phyloP scores from a whole-genome alignment of 2,797 vertebrate species.

The Hoplostethus mediterraneus region DNA sequence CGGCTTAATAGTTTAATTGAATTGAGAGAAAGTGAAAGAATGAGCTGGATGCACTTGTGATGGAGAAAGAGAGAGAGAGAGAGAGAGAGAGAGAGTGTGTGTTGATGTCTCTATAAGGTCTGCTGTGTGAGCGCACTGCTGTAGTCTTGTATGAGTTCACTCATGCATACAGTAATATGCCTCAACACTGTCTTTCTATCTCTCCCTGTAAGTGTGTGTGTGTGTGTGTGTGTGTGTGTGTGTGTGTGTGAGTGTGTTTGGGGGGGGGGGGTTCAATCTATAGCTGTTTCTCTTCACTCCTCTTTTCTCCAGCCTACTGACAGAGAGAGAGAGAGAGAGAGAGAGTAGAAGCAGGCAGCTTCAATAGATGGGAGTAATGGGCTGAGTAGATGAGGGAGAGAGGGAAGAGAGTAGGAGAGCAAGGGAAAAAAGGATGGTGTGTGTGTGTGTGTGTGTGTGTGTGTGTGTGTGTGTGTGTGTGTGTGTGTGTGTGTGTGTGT shows the following conservation, averaged over 20 bases:
- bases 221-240: slow-evolving; percentile 33
- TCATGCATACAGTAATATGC: slow-evolving; percentile 71
- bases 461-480: slow-evolving; percentile 3
- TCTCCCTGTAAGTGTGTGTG: slow-evolving; percentile 20
- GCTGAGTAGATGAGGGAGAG: slow-evolving; percentile 41
- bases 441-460: not conserved
- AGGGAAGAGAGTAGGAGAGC: not conserved
- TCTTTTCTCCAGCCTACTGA: slow-evolving; percentile 45
- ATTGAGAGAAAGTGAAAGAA: slow-evolving; percentile 15
- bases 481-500: not conserved
- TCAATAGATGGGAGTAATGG: slow-evolving; percentile 63
- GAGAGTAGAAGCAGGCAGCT: slow-evolving; percentile 10
- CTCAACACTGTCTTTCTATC: slow-evolving; percentile 6
- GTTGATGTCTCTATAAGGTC: slow-evolving; percentile 36
- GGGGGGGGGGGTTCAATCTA: slow-evolving; percentile 26
- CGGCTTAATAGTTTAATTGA: too few relatives aligned
- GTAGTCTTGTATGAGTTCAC: slow-evolving; percentile 62
- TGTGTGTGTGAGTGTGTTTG: slow-evolving; percentile 21
- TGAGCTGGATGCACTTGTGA: not conserved
- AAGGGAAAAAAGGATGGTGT: slow-evolving; percentile 7
- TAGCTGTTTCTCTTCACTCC: slow-evolving; percentile 40
- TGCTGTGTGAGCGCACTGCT: slow-evolving; percentile 37
- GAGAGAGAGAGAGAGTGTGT: slow-evolving; percentile 5
- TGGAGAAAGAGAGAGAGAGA: slow-evolving; percentile 6
- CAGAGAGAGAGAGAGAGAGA: slow-evolving; percentile 37